Conservation (phyloP, 2,888 invertebrate genomes). For the Helicoverpa assulta region DNA sequence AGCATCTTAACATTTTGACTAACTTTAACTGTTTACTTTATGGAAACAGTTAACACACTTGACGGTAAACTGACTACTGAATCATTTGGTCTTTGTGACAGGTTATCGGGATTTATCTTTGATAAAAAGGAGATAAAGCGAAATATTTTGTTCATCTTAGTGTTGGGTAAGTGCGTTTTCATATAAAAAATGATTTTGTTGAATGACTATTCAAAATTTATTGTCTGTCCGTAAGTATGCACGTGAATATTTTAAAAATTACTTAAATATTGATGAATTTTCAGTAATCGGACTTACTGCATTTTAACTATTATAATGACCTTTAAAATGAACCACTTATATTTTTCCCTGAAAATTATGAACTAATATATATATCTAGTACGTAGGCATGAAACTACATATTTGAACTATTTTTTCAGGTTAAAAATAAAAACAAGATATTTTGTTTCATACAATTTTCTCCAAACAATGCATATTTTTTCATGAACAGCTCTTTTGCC, state of each 20-base stretch:
- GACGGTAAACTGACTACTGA: slow-evolving; percentile 54
- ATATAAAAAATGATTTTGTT: not conserved
- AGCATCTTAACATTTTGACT: slow-evolving; percentile 56
- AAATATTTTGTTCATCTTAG: slow-evolving; percentile 48
- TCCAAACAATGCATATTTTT: slow-evolving; percentile 15
- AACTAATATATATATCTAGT: too few species aligned
- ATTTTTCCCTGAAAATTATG: too few species aligned
- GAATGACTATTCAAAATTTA: too few species aligned
- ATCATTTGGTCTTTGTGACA: slow-evolving; percentile 39
- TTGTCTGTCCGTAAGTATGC: too few species aligned
- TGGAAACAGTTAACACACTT: too few species aligned
- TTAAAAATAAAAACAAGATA: not conserved
- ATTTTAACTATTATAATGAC: too few species aligned
- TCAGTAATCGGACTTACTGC: too few species aligned
- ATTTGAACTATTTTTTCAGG: not conserved
- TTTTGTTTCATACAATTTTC: not conserved
- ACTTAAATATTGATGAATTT: too few species aligned
- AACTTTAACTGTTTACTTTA: not conserved
- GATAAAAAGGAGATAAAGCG: slow-evolving; percentile 36
- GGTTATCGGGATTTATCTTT: slow-evolving; percentile 53
- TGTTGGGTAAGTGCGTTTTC: slow-evolving; percentile 15
- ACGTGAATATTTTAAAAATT: too few species aligned
- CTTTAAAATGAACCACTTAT: too few species aligned
- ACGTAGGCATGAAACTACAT: not conserved
- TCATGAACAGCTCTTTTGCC: slow-evolving; percentile 3